Base-by-base conservation (phyloP, 2,113 vertebrate genomes). In the Noturus placidus region DNA sequence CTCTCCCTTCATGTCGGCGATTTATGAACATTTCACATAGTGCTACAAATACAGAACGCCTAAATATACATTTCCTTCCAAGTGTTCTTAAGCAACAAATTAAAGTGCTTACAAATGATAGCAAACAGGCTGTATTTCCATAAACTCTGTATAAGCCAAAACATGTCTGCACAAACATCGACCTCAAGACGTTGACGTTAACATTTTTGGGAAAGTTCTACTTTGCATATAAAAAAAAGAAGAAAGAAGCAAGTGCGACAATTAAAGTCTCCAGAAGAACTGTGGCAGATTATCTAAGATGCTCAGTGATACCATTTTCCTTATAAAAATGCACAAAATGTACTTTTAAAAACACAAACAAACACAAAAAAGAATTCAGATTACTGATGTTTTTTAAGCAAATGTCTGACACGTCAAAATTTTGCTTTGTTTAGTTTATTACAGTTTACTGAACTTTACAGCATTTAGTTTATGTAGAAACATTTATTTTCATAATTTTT, bases 1-100 rank as follows among this genome's bases (percentile, higher is more conserved):
- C 59, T 59, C 65, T 52, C 46, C 25, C 19, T 42, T 57, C 20
- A 25, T 33, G 11, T n/a, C 11, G 5, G 25, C 74, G 67, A 35
- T 87, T 87, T 87, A 86, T 86, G 57, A 74, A 81, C 87, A 63
- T 86, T 46, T 82, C 3, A 22, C 76, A 65, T 88, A 86, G 57
- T 42, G 69, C 79, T 89, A 85, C 69, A 88, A 72, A 85, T 89
- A 25, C 83, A 85, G 89, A 80, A 78, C 50, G 25, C 81, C 4
- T 50, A 65, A 83, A 30, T 83, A 65, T 52, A 57, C 27, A 78
- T 52, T 56, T 33, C 52, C 15, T 11, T 57, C 46, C 46, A 79
- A 33, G 7, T 79, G 6, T 56, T 19, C 52, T 25, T 80, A 14
- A 78, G 15, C 7, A 56, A 57, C 14, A 80, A 56, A 56, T 79